These are phyloP conservation scores for Nineta flava DNA, from an alignment of 2,888 invertebrate species.

Conservation along the genomic window DNA sequence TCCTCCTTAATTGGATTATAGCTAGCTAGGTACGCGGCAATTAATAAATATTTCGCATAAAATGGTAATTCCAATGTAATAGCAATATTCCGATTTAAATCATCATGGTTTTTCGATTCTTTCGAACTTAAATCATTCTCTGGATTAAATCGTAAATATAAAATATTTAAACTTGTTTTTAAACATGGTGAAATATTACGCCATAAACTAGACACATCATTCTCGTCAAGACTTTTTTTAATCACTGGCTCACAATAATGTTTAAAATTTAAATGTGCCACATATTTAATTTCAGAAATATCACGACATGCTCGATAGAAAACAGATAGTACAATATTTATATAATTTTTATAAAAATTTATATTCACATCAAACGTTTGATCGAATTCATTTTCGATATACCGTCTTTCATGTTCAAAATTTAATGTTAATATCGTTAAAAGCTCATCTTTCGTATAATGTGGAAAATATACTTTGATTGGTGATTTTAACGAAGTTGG, in stretches of 20 bases:
- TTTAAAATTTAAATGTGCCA: slow-evolving; percentile 59
- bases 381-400: slow-evolving; percentile 16
- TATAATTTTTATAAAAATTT: slow-evolving; percentile 59
- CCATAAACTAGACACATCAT: slow-evolving; percentile 61
- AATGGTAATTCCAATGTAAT: slow-evolving; percentile 67
- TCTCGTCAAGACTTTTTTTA: slow-evolving; percentile 40
- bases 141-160: slow-evolving; percentile 50
- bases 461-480: slow-evolving; percentile 57
- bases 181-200: slow-evolving; percentile 60
- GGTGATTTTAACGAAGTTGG: slow-evolving; percentile 54
- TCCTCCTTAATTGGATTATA: slow-evolving; percentile 84
- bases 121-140: not conserved
- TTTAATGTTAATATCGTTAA: slow-evolving; percentile 31
- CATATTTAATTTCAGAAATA: slow-evolving; percentile 64
- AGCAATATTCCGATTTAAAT: slow-evolving; percentile 26
- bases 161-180: slow-evolving; percentile 54
- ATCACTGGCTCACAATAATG: slow-evolving; percentile 69
- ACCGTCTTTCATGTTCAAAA: slow-evolving; percentile 20
- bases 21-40: slow-evolving; percentile 84
- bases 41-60: slow-evolving; percentile 77
- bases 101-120: not conserved
- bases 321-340: slow-evolving; percentile 68
- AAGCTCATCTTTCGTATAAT: slow-evolving; percentile 61
- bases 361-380: slow-evolving; percentile 17
- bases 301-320: slow-evolving; percentile 76